Conservation (phyloP, 1,140 invertebrate species). For the Bombus difficillimus region DNA sequence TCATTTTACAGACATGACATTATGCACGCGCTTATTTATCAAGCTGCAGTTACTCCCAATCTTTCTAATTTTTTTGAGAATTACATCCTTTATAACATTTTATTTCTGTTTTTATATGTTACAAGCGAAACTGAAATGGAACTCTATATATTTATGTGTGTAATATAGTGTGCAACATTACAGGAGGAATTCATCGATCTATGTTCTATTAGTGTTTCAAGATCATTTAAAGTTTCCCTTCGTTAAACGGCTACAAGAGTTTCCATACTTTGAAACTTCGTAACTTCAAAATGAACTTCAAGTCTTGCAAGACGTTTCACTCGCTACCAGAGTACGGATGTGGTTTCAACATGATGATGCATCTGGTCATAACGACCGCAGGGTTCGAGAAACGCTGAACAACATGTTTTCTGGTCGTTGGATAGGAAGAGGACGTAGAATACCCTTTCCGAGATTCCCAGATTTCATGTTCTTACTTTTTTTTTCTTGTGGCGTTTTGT, state of each 20-base stretch:
- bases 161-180: neutral
- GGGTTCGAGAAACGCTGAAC: conserved; percentile 1
- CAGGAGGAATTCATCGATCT: neutral
- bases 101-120: too few relatives aligned
- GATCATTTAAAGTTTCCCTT: neutral
- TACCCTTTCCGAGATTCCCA: neutral
- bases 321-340: neutral
- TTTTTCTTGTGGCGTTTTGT: neutral
- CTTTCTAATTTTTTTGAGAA: too few relatives aligned
- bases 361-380: neutral
- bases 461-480: neutral
- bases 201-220: neutral
- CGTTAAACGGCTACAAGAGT: neutral
- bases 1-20: too few relatives aligned
- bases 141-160: too few relatives aligned
- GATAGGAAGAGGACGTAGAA: neutral
- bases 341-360: neutral
- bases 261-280: neutral
- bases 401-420: neutral
- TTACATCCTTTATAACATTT: too few relatives aligned
- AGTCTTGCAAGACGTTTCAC: neutral
- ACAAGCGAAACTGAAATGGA: too few relatives aligned
- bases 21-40: too few relatives aligned
- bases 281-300: neutral
- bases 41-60: too few relatives aligned